Evolutionary conservation across 2,113 vertebrate species (phyloP).

Genomic region (Pungitius pungitius): DNA sequence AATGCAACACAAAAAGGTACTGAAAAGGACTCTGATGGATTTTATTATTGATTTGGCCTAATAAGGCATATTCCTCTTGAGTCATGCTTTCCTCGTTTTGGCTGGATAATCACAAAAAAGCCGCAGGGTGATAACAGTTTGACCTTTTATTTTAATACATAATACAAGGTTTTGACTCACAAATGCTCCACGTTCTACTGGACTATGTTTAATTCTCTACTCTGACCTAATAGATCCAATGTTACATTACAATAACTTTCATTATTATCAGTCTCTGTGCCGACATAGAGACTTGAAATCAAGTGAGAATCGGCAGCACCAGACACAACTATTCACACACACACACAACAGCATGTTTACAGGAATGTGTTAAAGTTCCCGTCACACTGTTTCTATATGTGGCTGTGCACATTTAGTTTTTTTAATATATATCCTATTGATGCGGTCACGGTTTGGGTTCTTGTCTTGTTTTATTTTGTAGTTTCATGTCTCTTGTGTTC

Average conservation of each 20-base stretch:
- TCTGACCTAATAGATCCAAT: no score
- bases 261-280: no score
- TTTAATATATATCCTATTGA: neutral
- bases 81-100: conserved; percentile 9
- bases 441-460: no score
- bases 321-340: neutral
- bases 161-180: no score
- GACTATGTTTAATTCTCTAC: no score
- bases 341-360: conserved; percentile 1
- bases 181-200: no score
- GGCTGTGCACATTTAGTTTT: neutral
- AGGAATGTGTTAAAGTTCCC: neutral
- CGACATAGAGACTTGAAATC: no score
- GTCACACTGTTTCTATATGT: neutral
- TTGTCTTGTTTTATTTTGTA: no score
- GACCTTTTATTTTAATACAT: no score
- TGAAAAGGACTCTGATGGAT: conserved; percentile 2
- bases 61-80: neutral
- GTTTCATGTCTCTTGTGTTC: no score
- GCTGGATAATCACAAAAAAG: neutral
- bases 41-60: conserved; percentile 13
- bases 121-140: neutral
- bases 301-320: neutral
- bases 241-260: no score
- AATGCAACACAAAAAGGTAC: conserved; percentile 1